Conservation (phyloP, 2,888 invertebrate genomes). For the Poecilus cupreus region DNA sequence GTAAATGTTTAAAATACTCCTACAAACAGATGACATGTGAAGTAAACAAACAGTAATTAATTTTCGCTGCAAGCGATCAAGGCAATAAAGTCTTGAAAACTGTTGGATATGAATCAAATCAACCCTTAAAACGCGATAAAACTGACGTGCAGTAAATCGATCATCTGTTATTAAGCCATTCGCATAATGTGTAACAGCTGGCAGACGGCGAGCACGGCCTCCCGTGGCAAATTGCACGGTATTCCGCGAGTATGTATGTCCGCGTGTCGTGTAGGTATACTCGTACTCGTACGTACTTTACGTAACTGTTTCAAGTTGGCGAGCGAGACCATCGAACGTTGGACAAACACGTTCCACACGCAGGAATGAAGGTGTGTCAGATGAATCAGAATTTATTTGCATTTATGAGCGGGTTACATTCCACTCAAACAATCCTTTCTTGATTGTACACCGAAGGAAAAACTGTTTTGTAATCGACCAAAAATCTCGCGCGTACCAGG, state of each 20-base stretch:
- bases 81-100: too few species aligned
- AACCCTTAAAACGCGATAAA: too few species aligned
- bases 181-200: conserved; percentile 39
- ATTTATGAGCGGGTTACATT: conserved; percentile 41
- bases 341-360: conserved; percentile 30
- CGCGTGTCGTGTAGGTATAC: background rate
- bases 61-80: too few species aligned
- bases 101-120: too few species aligned
- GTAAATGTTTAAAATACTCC: too few species aligned
- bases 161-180: background rate
- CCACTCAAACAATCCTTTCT: conserved; percentile 36
- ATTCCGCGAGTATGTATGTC: background rate
- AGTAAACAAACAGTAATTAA: too few species aligned
- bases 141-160: background rate
- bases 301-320: conserved; percentile 52
- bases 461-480: too few species aligned
- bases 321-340: conserved; percentile 1
- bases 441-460: background rate
- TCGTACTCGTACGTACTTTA: conserved; percentile 19
- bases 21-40: too few species aligned
- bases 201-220: background rate
- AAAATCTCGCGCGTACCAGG: too few species aligned
- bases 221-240: conserved; percentile 28
- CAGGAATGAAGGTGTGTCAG: conserved; percentile 57
- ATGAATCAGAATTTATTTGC: conserved; percentile 59